These are phyloP conservation scores for Heliocidaris erythrogramma DNA, from an alignment of 35 echinoderm and acorn worm genomes.

Conservation along the genomic window DNA sequence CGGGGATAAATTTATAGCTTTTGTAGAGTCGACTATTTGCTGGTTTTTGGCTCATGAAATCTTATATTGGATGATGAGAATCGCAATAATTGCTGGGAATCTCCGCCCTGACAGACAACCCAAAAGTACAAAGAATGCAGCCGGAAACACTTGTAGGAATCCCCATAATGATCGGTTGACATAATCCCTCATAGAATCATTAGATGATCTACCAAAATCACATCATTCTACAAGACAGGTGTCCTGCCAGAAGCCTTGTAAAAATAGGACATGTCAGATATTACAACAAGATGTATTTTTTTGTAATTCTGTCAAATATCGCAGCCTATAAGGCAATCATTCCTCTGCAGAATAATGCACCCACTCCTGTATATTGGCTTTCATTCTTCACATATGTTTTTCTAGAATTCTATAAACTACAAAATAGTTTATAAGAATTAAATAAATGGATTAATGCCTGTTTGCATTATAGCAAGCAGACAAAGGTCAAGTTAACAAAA, in stretches of 20 bases:
- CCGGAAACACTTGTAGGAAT: slow-evolving; percentile 35
- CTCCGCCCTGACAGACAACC: neutral
- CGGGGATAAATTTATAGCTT: slow-evolving; percentile 20
- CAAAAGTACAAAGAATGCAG: neutral
- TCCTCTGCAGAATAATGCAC: no score
- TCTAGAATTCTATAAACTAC: no score
- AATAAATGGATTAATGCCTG: no score
- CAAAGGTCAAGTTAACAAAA: no score
- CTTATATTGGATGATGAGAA: slow-evolving; percentile 23
- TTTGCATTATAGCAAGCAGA: no score
- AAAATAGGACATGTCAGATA: no score
- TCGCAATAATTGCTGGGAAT: neutral
- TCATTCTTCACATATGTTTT: no score
- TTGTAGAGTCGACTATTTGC: neutral
- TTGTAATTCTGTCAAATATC: no score
- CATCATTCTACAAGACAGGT: neutral
- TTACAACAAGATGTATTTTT: no score
- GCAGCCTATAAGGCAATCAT: no score
- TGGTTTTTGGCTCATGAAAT: neutral
- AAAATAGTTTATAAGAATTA: no score
- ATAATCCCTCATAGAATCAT: neutral
- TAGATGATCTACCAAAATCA: neutral
- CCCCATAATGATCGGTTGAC: neutral
- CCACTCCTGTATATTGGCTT: no score
- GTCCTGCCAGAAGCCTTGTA: neutral